Conservation (phyloP, 2,113 vertebrate genomes). For the Paralichthys olivaceus region DNA sequence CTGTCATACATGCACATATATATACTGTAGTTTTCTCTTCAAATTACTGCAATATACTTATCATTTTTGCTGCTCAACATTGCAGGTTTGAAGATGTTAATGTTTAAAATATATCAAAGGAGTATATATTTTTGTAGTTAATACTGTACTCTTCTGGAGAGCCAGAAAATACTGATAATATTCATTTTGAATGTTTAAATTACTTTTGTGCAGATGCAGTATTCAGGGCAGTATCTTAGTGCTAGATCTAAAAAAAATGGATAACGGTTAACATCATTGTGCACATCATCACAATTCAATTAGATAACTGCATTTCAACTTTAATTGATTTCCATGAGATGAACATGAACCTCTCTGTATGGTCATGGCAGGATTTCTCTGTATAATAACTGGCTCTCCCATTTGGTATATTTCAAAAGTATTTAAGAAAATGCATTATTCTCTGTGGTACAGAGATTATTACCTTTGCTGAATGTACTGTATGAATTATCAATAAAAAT, state of each 20-base stretch:
- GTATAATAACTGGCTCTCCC: slow-evolving; percentile 17
- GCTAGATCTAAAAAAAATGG: neutral
- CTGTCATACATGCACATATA: slow-evolving; percentile 5
- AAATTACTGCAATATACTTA: slow-evolving; percentile 27
- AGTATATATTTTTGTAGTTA: slow-evolving; percentile 47
- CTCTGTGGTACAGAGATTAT: slow-evolving; percentile 37
- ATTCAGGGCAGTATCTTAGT: slow-evolving; percentile 2
- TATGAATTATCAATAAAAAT: slow-evolving; percentile 56
- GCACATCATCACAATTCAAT: neutral
- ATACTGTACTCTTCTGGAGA: slow-evolving; percentile 32
- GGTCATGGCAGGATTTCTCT: slow-evolving; percentile 18
- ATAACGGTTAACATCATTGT: slow-evolving; percentile 1
- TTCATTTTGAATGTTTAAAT: slow-evolving; percentile 49
- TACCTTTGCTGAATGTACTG: slow-evolving; percentile 59
- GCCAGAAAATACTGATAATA: slow-evolving; percentile 31
- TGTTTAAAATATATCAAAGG: neutral
- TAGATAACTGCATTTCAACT: neutral
- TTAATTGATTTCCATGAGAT: neutral
- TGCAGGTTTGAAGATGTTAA: slow-evolving; percentile 15
- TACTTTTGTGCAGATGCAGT: slow-evolving; percentile 20
- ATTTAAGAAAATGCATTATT: slow-evolving; percentile 19
- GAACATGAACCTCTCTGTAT: slow-evolving; percentile 1
- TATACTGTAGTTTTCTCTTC: slow-evolving; percentile 26
- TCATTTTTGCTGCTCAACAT: slow-evolving; percentile 29
- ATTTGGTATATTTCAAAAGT: slow-evolving; percentile 15